Evolutionary conservation across 2,888 invertebrate species (phyloP), one percentile per base, ranked within the genome.

Genomic region (Tenthredo mesomela): DNA sequence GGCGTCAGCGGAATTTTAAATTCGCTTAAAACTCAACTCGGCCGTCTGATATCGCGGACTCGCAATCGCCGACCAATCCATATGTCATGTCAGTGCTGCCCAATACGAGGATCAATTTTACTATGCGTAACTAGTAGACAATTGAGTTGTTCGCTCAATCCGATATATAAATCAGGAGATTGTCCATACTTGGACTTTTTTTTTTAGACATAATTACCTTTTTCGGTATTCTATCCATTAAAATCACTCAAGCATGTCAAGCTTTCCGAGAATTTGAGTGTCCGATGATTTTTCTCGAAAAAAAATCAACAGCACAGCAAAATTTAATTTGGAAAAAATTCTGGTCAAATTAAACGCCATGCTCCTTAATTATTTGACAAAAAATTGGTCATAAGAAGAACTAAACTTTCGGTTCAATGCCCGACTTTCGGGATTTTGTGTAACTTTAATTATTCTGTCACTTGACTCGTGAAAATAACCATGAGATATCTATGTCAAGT

Each of bases 1-100:
- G 77, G 86, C 88, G 90, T 90, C 90, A 90, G 90, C 88, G 85
- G 88, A 90, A 90, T 90, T 90, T 89, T 88, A 90, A 90, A 90
- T 90, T 89, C 87, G 87, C 85, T 88, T 88, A 87, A 89, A 90
- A 89, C 86, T 87, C 86, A 82, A 82, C 50, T 50, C 47, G 43
- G 18, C 70, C 61, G 40, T 61, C 25, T 58, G 37, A 33, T 18
- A 50, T 54, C 50, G 77, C 25, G 50, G 40, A 80, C 40, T 37
- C 25, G 12, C 6, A 9, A 29, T 82, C 47, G 82, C 47, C 6
- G 67, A 70, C 67, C 47, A 50, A 82, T 67, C 82, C 37, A 70
- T 82, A 18, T 33, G 29, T 58, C 67, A 67, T 47, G 47, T 21
- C 29, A 50, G 25, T 67, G 29, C 29, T 33, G 29, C 29, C 29